Evolutionary conservation across 2,888 invertebrate genomes (phyloP), one percentile per base, ranked within the genome.

Genomic region (Dastarcus helophoroides): DNA sequence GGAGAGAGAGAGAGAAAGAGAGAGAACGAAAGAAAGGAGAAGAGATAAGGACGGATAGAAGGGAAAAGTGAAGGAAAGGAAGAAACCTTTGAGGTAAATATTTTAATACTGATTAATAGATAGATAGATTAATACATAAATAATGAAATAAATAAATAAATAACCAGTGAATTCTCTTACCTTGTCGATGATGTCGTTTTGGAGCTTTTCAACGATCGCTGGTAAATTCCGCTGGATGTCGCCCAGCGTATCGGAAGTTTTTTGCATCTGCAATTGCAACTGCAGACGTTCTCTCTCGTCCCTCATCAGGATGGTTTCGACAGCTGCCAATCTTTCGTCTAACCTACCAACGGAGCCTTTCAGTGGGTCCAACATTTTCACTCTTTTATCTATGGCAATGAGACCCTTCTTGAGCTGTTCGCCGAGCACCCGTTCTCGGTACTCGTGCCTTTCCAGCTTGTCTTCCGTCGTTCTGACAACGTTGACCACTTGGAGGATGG

Each of bases 381-480:
- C 76, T 30, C 79, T 73, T 56, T 81, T 84, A 41, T 84, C 84
- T 26, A 88, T 56, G 0, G 70, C 64, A 2, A 67, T 61, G 36
- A 89, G 60, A 27, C 76, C 73, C 53, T 79, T 80, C 62, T 85
- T 86, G 29, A 86, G 52, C 42, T 81, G 71, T 33, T 88, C 86
- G 0, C 83, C 85, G 12, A 85, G 62, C 1, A 76, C 75, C 40
- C 82, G 71, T 56, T 88, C 86, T 7, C 89, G 66, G 46, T 72
- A 76, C 56, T 89, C 88, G 57, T 89, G 88, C 9, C 88, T 65
- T 51, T 88, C 86, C 38, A 89, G 57, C 61, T 86, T 88, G 51
- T 82, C 83, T 39, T 83, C 84, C 29, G 81, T 73, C 21, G 75
- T 70, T 24, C 83, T 71, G 56, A 85, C 78, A 56, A 84, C 80